Conservation (phyloP, 30 jellyfish, hydroid and myxozoan genomes). For the Catostylus mosaicus region DNA sequence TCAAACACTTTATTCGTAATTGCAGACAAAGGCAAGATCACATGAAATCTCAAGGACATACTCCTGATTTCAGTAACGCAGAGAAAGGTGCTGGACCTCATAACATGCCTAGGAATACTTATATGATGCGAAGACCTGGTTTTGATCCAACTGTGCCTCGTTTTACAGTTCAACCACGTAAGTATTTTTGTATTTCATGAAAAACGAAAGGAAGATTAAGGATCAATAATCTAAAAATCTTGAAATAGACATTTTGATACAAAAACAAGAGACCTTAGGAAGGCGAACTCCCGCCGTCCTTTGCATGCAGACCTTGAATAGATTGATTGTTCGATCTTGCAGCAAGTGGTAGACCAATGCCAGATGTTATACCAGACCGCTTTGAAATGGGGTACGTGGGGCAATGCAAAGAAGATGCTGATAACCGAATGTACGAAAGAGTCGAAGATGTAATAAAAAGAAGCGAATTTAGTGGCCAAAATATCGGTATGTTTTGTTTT, state of each 20-base stretch:
- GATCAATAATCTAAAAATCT: too few relatives aligned
- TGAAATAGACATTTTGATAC: too few relatives aligned
- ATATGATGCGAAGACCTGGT: slow-evolving; percentile 49
- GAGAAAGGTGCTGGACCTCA: slow-evolving; percentile 5
- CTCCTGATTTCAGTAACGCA: neutral
- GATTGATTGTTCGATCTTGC: neutral
- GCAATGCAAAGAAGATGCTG: neutral
- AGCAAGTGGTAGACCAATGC: slow-evolving; percentile 51
- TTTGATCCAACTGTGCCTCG: slow-evolving; percentile 17
- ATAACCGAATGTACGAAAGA: slow-evolving; percentile 46
- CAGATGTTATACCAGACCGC: slow-evolving; percentile 56
- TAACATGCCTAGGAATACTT: slow-evolving; percentile 29
- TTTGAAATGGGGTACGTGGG: slow-evolving; percentile 45
- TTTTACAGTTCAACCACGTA: slow-evolving; percentile 28
- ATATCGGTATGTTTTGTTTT: neutral
- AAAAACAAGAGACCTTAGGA: too few relatives aligned
- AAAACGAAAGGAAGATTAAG: too few relatives aligned
- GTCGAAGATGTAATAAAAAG: slow-evolving; percentile 38
- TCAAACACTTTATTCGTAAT: too few relatives aligned
- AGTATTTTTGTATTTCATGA: neutral
- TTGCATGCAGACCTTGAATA: too few relatives aligned
- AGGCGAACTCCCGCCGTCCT: too few relatives aligned
- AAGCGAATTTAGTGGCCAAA: neutral
- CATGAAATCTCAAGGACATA: neutral
- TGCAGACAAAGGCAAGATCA: slow-evolving; percentile 17